phyloP scores from a whole-genome alignment of 2,113 vertebrate species.

The Apteryx owenii region DNA sequence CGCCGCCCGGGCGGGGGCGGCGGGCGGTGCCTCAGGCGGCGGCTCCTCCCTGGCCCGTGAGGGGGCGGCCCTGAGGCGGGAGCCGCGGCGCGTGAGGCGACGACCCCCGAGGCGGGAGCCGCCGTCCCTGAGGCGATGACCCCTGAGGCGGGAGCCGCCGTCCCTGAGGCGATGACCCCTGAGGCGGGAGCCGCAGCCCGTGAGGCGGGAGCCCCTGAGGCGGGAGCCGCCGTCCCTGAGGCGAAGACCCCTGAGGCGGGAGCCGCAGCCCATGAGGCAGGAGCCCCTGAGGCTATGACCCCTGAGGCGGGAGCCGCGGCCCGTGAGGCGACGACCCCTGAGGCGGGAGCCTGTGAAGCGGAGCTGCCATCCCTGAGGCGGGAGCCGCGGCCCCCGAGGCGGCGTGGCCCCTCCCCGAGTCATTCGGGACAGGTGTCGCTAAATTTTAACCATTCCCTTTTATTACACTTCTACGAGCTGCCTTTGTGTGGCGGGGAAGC shows the following conservation, averaged over 20 bases:
- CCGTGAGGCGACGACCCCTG: neutral
- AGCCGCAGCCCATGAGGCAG: no score
- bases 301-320: neutral
- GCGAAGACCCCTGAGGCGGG: neutral
- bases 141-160: neutral
- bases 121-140: neutral
- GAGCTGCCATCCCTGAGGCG: neutral
- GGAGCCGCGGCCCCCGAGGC: neutral
- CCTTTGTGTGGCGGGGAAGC: no score
- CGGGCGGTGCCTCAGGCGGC: no score
- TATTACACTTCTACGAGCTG: no score
- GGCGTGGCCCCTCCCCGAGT: neutral
- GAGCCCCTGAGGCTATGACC: neutral
- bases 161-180: neutral
- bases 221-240: neutral
- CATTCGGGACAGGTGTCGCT: no score
- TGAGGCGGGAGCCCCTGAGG: no score
- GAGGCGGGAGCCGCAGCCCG: neutral
- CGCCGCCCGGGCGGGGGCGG: slow-evolving; percentile 9
- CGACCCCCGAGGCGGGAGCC: neutral
- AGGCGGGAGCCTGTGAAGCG: neutral
- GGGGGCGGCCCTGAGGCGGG: neutral
- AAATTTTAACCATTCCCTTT: no score
- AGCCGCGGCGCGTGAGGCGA: neutral
- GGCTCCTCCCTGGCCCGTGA: no score